phyloP scores from a whole-genome alignment of 2,888 invertebrate genomes.

The Epinotia demarniana region DNA sequence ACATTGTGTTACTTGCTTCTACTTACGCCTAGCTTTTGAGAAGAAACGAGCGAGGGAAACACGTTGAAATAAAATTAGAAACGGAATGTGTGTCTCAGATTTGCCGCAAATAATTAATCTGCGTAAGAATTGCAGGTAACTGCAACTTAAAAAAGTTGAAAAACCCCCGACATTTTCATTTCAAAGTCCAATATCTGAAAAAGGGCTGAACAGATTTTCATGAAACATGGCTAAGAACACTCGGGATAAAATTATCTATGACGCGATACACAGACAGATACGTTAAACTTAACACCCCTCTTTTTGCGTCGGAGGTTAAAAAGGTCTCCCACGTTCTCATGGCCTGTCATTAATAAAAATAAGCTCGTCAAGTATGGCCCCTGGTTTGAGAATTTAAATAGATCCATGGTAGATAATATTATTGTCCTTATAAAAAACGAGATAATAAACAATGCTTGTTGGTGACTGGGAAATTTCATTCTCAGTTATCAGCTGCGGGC shows the following conservation, averaged over 20 bases:
- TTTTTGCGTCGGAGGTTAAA: no score
- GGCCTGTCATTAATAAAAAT: constrained; percentile 43
- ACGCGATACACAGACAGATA: no score
- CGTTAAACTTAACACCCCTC: no score
- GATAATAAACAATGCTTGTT: constrained; percentile 16
- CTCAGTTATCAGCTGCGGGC: background rate
- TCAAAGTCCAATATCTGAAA: no score
- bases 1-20: no score
- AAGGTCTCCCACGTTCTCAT: background rate
- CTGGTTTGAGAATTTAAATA: constrained; percentile 33
- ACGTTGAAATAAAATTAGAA: background rate
- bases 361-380: constrained; percentile 24
- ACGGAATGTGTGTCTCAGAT: no score
- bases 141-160: no score
- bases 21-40: no score
- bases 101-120: background rate
- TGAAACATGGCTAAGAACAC: no score
- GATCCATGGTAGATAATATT: constrained; percentile 22
- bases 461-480: constrained; percentile 11
- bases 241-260: no score
- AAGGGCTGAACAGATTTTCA: no score
- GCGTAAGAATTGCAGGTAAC: constrained; percentile 21
- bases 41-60: background rate
- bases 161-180: no score
- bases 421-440: constrained; percentile 4